Evolutionary conservation across 2,797 vertebrate species (phyloP), one percentile per base, ranked within the genome.

Genomic region (Galago senegalensis): DNA sequence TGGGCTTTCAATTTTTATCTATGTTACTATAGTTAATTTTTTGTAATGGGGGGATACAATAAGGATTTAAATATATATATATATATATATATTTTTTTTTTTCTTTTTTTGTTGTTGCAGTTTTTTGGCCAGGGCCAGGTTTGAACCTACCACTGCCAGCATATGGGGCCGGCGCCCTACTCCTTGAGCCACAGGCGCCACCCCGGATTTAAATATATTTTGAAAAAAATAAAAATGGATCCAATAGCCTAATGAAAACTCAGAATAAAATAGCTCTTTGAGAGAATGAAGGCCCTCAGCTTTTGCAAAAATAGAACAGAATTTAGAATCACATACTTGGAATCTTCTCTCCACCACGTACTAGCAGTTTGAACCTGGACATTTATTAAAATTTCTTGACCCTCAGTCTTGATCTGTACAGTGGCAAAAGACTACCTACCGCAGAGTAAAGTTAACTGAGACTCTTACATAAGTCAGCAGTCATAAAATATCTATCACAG

Each of bases 311-410:
- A 79, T 1, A 83, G 23, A 77, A 87, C 53, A 82, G 25, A 67
- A 70, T 87, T 91, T 73, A 93, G 40, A 95, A 83, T 77, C 37
- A 77, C n/a, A 58, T 23, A 18, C 0, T 53, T 94, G 6, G 31
- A 67, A 61, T 84, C 6, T 29, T 89, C 83, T 84, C 21, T 56
- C 18, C 81, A 58, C 21, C 21, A 85, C 17, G 27, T 8, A 43
- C 1, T 18, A 80, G 23, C 20, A 67, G 18, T 63, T 75, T 82
- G 37, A 77, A 84, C 14, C 31, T 77, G 16, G 23, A 72, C 49
- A 88, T 29, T 20, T 91, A n/a, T 34, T 70, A 92, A 61, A 86
- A 43, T 82, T 86, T 8, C 88, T 37, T 34, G 12, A 61, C 23
- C 80, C 49, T 83, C 46, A 89, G 25, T 90, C 34, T 84, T 72